phyloP scores from a whole-genome alignment of 2,113 vertebrate genomes.

The Furnarius figulus region DNA sequence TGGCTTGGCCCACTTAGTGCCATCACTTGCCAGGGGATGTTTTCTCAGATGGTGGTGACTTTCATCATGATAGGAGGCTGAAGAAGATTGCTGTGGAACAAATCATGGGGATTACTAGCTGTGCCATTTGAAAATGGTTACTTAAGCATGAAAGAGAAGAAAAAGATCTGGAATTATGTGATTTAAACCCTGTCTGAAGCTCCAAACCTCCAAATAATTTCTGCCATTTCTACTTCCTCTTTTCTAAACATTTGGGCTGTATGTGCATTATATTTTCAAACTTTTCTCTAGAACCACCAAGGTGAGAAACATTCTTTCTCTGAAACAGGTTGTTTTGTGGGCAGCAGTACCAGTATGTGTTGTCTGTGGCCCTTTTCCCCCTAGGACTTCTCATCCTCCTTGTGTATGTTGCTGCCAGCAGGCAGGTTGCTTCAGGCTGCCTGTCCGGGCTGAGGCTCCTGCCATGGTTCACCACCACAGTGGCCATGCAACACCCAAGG shows the following conservation, averaged over 20 bases:
- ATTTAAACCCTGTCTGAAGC: neutral
- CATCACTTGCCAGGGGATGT: neutral
- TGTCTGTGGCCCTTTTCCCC: neutral
- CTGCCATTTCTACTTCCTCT: neutral
- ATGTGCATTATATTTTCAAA: neutral
- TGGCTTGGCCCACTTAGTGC: neutral
- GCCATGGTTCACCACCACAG: neutral
- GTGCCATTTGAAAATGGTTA: neutral
- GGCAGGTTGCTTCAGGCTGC: neutral
- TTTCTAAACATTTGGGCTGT: neutral
- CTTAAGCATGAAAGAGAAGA: neutral
- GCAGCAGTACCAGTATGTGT: neutral
- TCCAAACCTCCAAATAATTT: neutral
- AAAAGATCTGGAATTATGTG: neutral
- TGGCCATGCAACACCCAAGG: fast-evolving
- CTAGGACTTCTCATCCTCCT: neutral
- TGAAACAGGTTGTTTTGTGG: neutral
- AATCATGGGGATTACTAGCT: neutral
- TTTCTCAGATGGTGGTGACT: neutral
- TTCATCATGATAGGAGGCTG: neutral
- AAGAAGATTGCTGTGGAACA: neutral
- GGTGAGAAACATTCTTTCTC: neutral
- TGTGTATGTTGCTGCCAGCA: neutral
- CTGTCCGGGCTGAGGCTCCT: fast-evolving
- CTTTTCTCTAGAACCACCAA: neutral